Evolutionary conservation across 1,140 invertebrate genomes (phyloP).

Genomic region (Drosophila burlai): DNA sequence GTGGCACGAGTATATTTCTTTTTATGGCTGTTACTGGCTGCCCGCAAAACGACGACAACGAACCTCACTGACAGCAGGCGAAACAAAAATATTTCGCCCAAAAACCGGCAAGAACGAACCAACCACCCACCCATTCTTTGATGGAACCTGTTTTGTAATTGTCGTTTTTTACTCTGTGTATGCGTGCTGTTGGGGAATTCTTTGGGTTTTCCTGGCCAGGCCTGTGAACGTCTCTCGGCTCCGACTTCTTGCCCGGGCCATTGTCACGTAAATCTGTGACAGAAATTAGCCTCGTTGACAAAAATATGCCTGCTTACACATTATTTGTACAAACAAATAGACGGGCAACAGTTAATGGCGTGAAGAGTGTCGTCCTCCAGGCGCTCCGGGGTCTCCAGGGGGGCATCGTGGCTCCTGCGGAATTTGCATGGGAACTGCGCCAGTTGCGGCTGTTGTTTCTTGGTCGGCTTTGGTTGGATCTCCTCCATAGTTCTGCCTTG

Average conservation of each 20-base stretch:
- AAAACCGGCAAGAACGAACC: background rate
- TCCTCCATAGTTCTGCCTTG: slow-evolving; percentile 58
- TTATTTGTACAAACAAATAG: slow-evolving; percentile 81
- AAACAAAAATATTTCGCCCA: slow-evolving; percentile 33
- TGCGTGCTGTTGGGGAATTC: slow-evolving; percentile 48
- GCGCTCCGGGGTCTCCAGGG: slow-evolving; percentile 4
- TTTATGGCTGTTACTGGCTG: slow-evolving; percentile 75
- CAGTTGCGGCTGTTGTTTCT: slow-evolving; percentile 56
- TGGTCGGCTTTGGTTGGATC: slow-evolving; percentile 26
- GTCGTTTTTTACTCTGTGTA: slow-evolving; percentile 65
- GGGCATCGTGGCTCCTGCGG: slow-evolving; percentile 16
- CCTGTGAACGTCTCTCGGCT: slow-evolving; percentile 24
- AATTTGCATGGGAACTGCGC: slow-evolving; percentile 77
- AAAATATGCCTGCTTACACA: slow-evolving; percentile 83
- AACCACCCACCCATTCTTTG: slow-evolving; percentile 27
- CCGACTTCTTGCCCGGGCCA: slow-evolving; percentile 51
- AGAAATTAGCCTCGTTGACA: slow-evolving; percentile 81
- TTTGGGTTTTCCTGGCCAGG: slow-evolving; percentile 28
- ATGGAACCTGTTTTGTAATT: slow-evolving; percentile 78
- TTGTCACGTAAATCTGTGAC: slow-evolving; percentile 82
- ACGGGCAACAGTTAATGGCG: slow-evolving; percentile 62
- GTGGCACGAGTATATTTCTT: slow-evolving; percentile 70
- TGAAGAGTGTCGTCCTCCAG: slow-evolving; percentile 39
- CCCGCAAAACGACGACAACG: slow-evolving; percentile 64
- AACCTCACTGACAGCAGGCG: slow-evolving; percentile 45